Base-by-base conservation (phyloP, 30 jellyfish, hydroid and myxozoan genomes). In the Haliclystus octoradiatus region DNA sequence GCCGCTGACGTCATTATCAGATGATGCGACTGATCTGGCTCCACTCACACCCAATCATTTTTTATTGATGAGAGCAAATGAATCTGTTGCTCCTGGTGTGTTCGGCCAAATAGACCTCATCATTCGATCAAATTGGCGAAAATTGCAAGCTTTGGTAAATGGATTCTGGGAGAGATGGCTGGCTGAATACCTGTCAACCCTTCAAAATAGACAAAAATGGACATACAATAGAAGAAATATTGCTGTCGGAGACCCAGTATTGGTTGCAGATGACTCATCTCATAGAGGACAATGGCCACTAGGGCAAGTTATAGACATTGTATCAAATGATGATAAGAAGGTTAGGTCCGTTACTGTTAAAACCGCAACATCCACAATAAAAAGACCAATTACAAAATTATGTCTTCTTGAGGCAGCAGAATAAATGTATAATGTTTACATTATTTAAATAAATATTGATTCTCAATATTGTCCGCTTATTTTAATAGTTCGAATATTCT, bases 21-120 rank as follows among this genome's bases (percentile, higher is more conserved):
- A n/a, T n/a, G n/a, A n/a, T n/a, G n/a, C n/a, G n/a, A n/a, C n/a
- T n/a, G n/a, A n/a, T n/a, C n/a, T n/a, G n/a, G n/a, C n/a, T n/a
- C n/a, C n/a, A n/a, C n/a, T n/a, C n/a, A n/a, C n/a, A n/a, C n/a
- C n/a, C n/a, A n/a, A n/a, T n/a, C n/a, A n/a, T n/a, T n/a, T n/a
- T n/a, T n/a, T n/a, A n/a, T n/a, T n/a, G n/a, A n/a, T n/a, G n/a
- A n/a, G n/a, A n/a, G n/a, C n/a, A n/a, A n/a, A n/a, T n/a, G n/a
- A n/a, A n/a, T n/a, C n/a, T n/a, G 50, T 77, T 46, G 81, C 82
- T 33, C 90, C 90, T 12, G 90, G 90, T 4, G 72, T 64, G 13
- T 75, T 75, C 72, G 52, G 3, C 2, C 26, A 40, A 47, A 68
- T 30, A 5, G 76, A 77, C 31, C 64, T 30, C 0, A 63, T 63